Base-by-base conservation (phyloP, 2,113 vertebrate species). In the Talpa occidentalis region DNA sequence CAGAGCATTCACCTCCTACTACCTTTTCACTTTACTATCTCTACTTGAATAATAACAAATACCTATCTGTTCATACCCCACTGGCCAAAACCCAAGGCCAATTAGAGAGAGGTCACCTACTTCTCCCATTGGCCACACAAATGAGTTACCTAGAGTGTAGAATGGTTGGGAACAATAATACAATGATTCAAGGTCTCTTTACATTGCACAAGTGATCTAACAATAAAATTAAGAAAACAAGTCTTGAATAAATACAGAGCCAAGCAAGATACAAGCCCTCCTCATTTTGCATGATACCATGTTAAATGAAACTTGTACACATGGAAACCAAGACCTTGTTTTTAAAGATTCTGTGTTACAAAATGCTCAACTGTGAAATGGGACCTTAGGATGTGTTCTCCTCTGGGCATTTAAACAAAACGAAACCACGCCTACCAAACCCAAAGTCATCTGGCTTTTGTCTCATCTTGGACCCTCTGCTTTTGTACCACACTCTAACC, bases 211-310 rank as follows among this genome's bases (percentile, higher is more conserved):
- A 4, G 30, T 60, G 47, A 67, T 28, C n/a, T 91, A 47, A 74
- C 21, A 67, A 87, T 30, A 79, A 90, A 81, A 67, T 90, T 85
- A 90, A 90, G 40, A 88, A 86, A 94, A 54, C 10, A 78, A 78
- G 32, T 83, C 30, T 87, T 0, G 0, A 73, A 81, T 88, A 72
- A 87, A 73, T 56, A 77, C 9, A 82, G 62, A 89, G 16, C 19
- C n/a, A 73, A 49, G 52, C 2, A 40, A 30, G 54, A 62, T 44
- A 67, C 5, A 69, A n/a, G 30, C 30, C 16, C 10, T 52, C 32
- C 32, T 79, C 21, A 56, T 28, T 70, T 77, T 66, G 8, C 16
- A 42, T 9, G 28, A 28, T 44, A 60, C 56, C 19, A 15, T 52
- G 73, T 49, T 64, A 79, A 7, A 10, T 47, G 22, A 77, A 82